These are phyloP conservation scores for Barypeithes pellucidus DNA, from an alignment of 2,888 invertebrate species.

Conservation along the genomic window DNA sequence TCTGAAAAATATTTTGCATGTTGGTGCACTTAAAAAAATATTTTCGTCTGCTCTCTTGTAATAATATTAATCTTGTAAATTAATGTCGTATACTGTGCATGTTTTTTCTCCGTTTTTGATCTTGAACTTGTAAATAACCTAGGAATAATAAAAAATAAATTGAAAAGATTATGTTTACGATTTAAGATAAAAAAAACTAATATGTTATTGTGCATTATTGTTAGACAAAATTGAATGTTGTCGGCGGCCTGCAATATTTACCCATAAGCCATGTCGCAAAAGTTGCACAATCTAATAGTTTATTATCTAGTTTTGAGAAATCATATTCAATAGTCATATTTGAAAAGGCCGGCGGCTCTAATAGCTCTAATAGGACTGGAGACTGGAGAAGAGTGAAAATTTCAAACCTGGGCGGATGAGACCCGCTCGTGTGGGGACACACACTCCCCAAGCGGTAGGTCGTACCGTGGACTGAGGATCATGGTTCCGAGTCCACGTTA, in stretches of 20 bases:
- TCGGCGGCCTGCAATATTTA: neutral
- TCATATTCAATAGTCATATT: too few species aligned
- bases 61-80: conserved; percentile 24
- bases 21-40: conserved; percentile 31
- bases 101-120: conserved; percentile 6
- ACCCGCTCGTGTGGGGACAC: too few species aligned
- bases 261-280: neutral
- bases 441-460: too few species aligned
- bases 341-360: too few species aligned
- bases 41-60: conserved; percentile 33
- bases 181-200: neutral
- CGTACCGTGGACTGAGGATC: too few species aligned
- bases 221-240: conserved; percentile 9
- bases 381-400: too few species aligned
- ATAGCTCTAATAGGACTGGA: too few species aligned
- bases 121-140: conserved; percentile 16
- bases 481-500: too few species aligned
- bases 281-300: neutral
- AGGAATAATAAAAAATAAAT: conserved; percentile 7
- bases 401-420: too few species aligned
- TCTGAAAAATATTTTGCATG: conserved; percentile 49
- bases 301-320: too few species aligned
- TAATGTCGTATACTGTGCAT: conserved; percentile 11
- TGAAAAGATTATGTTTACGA: conserved; percentile 6
- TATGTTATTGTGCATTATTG: conserved; percentile 16